Percentiles rank a stretch among this genome's conserved stretches.
These are phyloP conservation scores for Drosophila differens DNA, from an alignment of 2,888 invertebrate genomes.

Conservation along the genomic window DNA sequence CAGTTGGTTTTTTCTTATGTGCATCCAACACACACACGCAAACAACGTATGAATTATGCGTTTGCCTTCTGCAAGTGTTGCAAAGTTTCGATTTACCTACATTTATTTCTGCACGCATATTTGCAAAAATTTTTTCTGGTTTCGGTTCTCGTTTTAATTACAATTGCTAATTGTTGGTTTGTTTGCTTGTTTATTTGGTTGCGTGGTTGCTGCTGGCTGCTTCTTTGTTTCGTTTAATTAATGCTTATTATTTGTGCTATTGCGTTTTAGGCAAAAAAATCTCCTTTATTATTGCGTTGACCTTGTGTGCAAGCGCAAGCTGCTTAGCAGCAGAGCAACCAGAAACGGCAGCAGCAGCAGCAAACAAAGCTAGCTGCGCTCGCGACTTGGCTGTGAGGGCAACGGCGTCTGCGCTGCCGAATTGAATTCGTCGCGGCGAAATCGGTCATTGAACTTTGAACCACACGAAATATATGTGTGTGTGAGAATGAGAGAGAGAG, in stretches of 20 bases:
- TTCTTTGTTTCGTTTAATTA: constrained; percentile 46
- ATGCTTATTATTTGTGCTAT: constrained; percentile 50
- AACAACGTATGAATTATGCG: constrained; percentile 3
- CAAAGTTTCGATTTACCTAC: constrained; percentile 19
- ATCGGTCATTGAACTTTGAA: constrained; percentile 81
- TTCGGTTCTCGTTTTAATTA: constrained; percentile 13
- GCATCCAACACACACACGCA: constrained; percentile 6
- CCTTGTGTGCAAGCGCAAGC: constrained; percentile 38
- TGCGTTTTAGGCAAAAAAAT: constrained; percentile 46
- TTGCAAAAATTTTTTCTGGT: not conserved
- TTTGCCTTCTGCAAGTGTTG: constrained; percentile 1
- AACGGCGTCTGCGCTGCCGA: constrained; percentile 56
- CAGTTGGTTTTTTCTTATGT: constrained; percentile 3
- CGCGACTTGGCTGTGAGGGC: constrained; percentile 8
- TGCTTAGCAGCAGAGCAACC: not conserved
- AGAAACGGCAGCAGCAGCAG: constrained; percentile 7
- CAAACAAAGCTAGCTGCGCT: constrained; percentile 40
- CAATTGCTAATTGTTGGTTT: constrained; percentile 2
- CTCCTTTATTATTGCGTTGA: constrained; percentile 52
- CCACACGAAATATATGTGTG: constrained; percentile 43
- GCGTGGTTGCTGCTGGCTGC: constrained; percentile 18
- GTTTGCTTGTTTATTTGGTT: not conserved
- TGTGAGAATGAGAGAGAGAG: constrained; percentile 10
- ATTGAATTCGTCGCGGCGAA: constrained; percentile 67
- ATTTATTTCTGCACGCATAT: not conserved